Percentiles rank a stretch among this genome's conserved stretches.
Evolutionary conservation across 2,888 invertebrate genomes (phyloP).

Genomic region (Clunio marinus): DNA sequence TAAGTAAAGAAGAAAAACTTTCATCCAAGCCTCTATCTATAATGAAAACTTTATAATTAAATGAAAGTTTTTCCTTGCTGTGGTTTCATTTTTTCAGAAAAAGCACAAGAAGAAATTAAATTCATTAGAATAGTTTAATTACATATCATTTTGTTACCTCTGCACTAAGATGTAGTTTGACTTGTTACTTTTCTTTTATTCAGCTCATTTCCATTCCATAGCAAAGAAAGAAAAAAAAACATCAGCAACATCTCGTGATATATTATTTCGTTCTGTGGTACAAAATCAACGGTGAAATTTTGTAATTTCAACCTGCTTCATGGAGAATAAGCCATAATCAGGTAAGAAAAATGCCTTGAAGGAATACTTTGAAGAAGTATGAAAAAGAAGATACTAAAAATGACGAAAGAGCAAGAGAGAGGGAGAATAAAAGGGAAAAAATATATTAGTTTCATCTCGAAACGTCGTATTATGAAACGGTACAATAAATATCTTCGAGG

Average conservation of each 20-base stretch:
- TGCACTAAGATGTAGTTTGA: neutral
- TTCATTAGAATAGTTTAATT: conserved; percentile 23
- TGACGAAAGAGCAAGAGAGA: too few species aligned
- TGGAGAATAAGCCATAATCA: neutral
- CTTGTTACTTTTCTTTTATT: conserved; percentile 11
- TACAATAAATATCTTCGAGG: conserved; percentile 5
- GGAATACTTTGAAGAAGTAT: neutral
- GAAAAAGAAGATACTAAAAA: too few species aligned
- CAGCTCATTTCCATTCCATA: conserved; percentile 7
- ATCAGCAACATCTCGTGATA: conserved; percentile 26
- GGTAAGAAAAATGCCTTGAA: neutral
- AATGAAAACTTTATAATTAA: conserved; percentile 18
- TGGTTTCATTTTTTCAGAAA: neutral
- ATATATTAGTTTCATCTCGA: neutral
- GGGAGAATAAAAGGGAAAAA: neutral
- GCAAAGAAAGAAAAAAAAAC: neutral
- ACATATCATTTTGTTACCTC: conserved; percentile 30
- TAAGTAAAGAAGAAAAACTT: neutral
- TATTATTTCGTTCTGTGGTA: conserved; percentile 20
- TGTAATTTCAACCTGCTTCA: conserved; percentile 24
- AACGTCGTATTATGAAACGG: conserved; percentile 14
- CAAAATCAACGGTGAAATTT: conserved; percentile 22
- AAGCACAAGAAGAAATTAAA: conserved; percentile 10
- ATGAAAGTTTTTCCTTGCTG: conserved; percentile 10
- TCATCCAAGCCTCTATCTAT: neutral